Percentiles rank a stretch among this genome's conserved stretches.
These are phyloP conservation scores for Hafferia zeledoni DNA, from an alignment of 2,797 vertebrate species.

Conservation along the genomic window DNA sequence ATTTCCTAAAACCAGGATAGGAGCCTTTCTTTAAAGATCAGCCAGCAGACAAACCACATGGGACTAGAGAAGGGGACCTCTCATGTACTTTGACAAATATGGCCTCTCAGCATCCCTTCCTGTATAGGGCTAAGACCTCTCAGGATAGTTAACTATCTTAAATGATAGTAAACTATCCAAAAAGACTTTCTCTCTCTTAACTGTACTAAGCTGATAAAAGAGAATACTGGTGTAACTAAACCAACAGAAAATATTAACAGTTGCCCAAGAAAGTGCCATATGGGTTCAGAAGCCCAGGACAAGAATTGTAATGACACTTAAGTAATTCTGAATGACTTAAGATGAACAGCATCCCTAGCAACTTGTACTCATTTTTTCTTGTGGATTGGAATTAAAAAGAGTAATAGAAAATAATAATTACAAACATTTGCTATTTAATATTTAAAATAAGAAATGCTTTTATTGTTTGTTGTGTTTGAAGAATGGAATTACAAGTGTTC, in stretches of 20 bases:
- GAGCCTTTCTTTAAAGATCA: not conserved
- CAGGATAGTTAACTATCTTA: not conserved
- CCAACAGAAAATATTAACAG: not conserved
- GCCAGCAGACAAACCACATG: not conserved
- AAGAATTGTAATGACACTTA: not conserved
- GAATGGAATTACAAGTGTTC: not conserved
- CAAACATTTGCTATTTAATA: not conserved
- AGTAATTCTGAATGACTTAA: not conserved
- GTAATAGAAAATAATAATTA: not conserved
- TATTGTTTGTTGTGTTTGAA: not conserved
- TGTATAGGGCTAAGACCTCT: not conserved
- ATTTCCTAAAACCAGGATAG: not conserved
- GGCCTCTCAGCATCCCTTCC: not conserved
- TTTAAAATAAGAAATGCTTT: not conserved
- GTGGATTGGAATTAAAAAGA: not conserved
- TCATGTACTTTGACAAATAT: not conserved
- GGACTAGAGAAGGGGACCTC: not conserved
- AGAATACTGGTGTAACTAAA: not conserved
- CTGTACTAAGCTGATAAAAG: not conserved
- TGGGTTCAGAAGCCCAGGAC: fast-evolving
- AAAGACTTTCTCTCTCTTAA: not conserved
- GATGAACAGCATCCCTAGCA: not conserved
- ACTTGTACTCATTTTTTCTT: not conserved
- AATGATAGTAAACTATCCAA: not conserved
- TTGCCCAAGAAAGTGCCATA: not conserved